Evolutionary conservation across 92 coral and sea anemone genomes (phyloP).

Genomic region (Ricordea florida): DNA sequence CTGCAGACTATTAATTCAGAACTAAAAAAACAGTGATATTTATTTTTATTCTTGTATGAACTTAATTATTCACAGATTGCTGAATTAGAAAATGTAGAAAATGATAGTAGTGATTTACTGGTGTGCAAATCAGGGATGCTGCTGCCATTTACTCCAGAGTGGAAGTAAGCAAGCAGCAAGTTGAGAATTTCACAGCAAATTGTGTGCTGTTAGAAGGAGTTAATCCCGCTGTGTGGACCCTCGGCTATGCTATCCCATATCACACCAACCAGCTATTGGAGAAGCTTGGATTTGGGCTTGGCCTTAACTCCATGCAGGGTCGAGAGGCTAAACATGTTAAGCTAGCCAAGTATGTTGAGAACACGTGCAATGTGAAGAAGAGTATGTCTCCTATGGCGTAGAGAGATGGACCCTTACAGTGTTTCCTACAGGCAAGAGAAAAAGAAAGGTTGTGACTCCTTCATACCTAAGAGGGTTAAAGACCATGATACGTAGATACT

Average conservation of each 20-base stretch:
- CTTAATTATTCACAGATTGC: too few relatives aligned
- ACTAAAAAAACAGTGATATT: too few relatives aligned
- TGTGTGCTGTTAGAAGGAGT: slow-evolving; percentile 39
- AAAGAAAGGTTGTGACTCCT: too few relatives aligned
- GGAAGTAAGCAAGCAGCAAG: slow-evolving; percentile 15
- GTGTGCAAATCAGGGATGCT: slow-evolving; percentile 44
- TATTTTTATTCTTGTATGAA: too few relatives aligned
- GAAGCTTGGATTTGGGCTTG: slow-evolving; percentile 56
- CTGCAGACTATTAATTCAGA: too few relatives aligned
- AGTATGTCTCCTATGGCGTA: slow-evolving; percentile 29
- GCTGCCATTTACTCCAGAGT: slow-evolving; percentile 52
- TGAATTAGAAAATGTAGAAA: too few relatives aligned
- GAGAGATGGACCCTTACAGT: slow-evolving; percentile 57
- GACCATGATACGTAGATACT: too few relatives aligned
- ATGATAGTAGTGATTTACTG: too few relatives aligned
- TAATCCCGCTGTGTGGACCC: slow-evolving; percentile 61
- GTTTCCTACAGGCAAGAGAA: too few relatives aligned
- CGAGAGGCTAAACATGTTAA: slow-evolving; percentile 68
- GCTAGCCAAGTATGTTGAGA: slow-evolving; percentile 50
- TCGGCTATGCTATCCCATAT: slow-evolving; percentile 67
- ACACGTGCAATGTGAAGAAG: slow-evolving; percentile 67
- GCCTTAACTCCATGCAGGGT: slow-evolving; percentile 70
- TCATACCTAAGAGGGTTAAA: slow-evolving; percentile 8
- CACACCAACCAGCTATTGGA: slow-evolving; percentile 55
- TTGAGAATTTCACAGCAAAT: slow-evolving; percentile 51